These are phyloP conservation scores for Tupaia chinensis DNA, from an alignment of 2,113 vertebrate species.

Conservation along the genomic window DNA sequence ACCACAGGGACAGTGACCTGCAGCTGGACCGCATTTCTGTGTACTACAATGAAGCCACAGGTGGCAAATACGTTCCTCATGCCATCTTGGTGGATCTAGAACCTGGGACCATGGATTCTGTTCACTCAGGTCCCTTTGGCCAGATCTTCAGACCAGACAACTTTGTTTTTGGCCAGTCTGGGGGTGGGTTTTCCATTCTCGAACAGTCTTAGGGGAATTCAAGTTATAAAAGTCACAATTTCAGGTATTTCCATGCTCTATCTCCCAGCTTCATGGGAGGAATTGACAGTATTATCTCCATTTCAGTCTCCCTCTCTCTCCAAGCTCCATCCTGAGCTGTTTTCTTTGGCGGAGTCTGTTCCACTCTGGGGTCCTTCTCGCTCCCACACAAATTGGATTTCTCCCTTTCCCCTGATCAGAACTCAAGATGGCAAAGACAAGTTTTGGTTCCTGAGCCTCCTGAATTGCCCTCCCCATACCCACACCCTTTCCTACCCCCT, in stretches of 20 bases:
- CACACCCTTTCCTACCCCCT: no score
- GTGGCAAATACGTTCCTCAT: no score
- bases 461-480: neutral
- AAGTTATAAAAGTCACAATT: neutral
- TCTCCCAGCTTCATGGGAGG: neutral
- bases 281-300: conserved; percentile 55
- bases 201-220: neutral
- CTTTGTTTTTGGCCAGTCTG: no score
- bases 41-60: no score
- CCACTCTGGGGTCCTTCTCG: neutral
- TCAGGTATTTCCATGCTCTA: neutral
- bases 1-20: no score
- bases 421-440: neutral
- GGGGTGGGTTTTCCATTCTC: neutral
- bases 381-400: neutral
- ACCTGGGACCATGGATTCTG: no score
- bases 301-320: neutral
- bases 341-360: neutral
- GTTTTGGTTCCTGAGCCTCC: neutral
- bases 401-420: neutral
- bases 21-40: no score
- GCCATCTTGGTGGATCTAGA: no score
- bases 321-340: neutral
- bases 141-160: no score
- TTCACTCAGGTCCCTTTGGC: no score